These are phyloP conservation scores for Amyelois transitella DNA, from an alignment of 1,140 invertebrate genomes.

Conservation along the genomic window DNA sequence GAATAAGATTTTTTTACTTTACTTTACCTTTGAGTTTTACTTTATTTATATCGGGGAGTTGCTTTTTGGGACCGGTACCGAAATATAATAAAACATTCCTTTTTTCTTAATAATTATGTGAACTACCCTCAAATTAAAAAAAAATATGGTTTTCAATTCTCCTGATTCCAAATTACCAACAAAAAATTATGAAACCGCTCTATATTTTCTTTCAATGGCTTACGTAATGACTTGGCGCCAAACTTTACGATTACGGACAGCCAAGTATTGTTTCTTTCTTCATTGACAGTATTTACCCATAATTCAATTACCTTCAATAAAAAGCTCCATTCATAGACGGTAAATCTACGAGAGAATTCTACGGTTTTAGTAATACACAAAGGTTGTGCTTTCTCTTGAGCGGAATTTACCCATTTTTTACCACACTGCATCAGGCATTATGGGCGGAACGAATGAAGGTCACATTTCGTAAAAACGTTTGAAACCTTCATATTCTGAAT, in stretches of 20 bases:
- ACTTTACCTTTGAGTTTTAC: too few species aligned
- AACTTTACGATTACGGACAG: constrained; percentile 5
- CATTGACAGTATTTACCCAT: constrained; percentile 31
- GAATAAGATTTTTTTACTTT: too few species aligned
- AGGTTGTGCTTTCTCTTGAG: too few species aligned
- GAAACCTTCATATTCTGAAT: too few species aligned
- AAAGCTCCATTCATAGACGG: constrained; percentile 31
- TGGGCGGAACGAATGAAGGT: too few species aligned
- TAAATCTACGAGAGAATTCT: background rate
- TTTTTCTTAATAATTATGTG: too few species aligned
- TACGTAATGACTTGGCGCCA: constrained; percentile 28
- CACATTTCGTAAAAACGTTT: too few species aligned
- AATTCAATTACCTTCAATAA: constrained; percentile 37
- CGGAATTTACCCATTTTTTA: too few species aligned
- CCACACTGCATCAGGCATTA: too few species aligned
- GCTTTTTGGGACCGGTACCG: too few species aligned
- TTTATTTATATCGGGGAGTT: too few species aligned
- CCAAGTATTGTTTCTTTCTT: constrained; percentile 30
- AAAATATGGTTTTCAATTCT: background rate
- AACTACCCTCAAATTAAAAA: background rate
- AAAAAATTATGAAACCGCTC: background rate
- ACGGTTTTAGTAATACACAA: background rate
- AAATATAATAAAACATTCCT: too few species aligned
- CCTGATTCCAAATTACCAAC: background rate
- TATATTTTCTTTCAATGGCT: background rate